These are phyloP conservation scores for Drosophila bifasciata DNA, from an alignment of 1,140 invertebrate genomes.

Conservation along the genomic window DNA sequence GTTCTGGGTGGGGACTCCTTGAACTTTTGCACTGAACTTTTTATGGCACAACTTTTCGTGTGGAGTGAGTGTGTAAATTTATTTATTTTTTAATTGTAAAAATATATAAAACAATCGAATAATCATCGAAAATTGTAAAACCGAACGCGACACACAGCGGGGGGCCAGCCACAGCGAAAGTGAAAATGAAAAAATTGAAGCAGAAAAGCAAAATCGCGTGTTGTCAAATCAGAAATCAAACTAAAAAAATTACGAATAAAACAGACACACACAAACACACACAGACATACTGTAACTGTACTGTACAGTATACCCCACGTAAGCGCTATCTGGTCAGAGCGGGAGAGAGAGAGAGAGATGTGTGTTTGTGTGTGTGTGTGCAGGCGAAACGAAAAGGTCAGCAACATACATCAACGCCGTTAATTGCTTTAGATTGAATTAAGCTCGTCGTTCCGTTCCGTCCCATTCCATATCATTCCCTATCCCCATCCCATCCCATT, in stretches of 20 bases:
- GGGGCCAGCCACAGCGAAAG: conserved; percentile 62
- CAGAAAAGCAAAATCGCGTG: conserved; percentile 61
- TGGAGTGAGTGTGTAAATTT: conserved; percentile 12
- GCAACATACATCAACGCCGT: conserved; percentile 51
- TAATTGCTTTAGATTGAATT: conserved; percentile 83
- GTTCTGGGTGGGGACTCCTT: conserved; percentile 49
- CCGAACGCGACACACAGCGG: conserved; percentile 7
- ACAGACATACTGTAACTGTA: not conserved
- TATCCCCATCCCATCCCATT: too few species aligned
- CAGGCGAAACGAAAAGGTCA: conserved; percentile 58
- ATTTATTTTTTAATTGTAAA: conserved; percentile 33
- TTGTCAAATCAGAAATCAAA: conserved; percentile 68
- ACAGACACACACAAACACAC: conserved; percentile 6
- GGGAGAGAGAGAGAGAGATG: not conserved
- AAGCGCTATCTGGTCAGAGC: too few species aligned
- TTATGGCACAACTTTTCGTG: conserved; percentile 57
- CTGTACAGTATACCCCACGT: too few species aligned
- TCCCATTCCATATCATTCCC: not conserved
- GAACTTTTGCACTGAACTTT: conserved; percentile 65
- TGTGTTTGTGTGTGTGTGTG: not conserved
- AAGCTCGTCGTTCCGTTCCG: conserved; percentile 36
- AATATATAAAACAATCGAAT: conserved; percentile 22
- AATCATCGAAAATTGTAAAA: conserved; percentile 24
- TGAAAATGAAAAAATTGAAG: conserved; percentile 67
- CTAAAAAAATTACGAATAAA: conserved; percentile 51